Percentiles rank a stretch among this genome's conserved stretches.
Conservation (phyloP, 2,797 vertebrate species). For the Aselliscus stoliczkanus region DNA sequence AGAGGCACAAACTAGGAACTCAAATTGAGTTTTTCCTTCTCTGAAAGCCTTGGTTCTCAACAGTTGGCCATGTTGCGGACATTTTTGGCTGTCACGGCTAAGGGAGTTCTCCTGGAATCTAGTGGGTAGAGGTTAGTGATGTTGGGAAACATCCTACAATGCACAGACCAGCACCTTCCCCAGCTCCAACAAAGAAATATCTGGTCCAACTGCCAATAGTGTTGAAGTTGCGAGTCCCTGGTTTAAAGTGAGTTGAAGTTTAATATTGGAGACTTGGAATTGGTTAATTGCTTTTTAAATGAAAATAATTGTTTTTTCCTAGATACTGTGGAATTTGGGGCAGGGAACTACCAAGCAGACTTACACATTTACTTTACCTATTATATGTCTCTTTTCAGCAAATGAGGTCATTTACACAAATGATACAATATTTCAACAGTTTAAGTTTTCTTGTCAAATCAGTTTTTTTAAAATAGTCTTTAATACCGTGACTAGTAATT, state of each 20-base stretch:
- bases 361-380: neutral
- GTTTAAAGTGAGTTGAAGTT: neutral
- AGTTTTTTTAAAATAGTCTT: neutral
- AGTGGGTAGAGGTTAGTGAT: neutral
- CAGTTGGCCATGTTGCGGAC: neutral
- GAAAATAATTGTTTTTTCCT: neutral
- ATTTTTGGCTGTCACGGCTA: neutral
- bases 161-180: neutral
- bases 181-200: neutral
- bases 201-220: neutral
- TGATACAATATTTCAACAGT: neutral
- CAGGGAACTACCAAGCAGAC: neutral
- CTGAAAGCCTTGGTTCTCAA: neutral
- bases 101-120: neutral
- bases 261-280: neutral
- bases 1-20: neutral
- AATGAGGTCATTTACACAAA: neutral
- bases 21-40: neutral
- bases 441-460: neutral
- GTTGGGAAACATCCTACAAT: neutral
- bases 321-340: neutral
- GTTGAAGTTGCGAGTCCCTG: neutral
- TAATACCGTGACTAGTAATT: neutral
- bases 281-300: neutral
- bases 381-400: neutral